Conservation (phyloP, 2,113 vertebrate genomes). For the Nothocercus julius region DNA sequence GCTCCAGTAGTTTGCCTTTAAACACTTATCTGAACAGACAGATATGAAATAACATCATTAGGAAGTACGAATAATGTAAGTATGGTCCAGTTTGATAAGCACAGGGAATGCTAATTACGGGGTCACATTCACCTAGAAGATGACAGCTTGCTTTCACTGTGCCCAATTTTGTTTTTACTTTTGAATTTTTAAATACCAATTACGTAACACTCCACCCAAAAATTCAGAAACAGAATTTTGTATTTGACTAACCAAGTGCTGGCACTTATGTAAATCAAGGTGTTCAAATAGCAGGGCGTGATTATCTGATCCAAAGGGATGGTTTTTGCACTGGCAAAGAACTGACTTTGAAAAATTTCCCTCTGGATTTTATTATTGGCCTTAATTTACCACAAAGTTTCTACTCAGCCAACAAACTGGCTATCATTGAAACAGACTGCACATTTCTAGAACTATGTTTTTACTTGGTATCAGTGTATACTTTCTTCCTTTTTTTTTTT, state of each 20-base stretch:
- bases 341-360: constrained; percentile 15
- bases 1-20: neutral
- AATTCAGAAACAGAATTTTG: constrained; percentile 3
- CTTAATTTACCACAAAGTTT: constrained; percentile 25
- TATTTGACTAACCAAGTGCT: constrained; percentile 24
- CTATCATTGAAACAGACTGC: neutral
- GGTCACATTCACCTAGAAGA: neutral
- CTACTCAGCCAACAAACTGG: constrained; percentile 9
- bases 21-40: neutral
- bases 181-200: constrained; percentile 33
- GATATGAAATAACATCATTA: neutral
- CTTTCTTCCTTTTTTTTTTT: neutral
- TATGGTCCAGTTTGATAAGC: neutral
- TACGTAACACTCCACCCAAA: constrained; percentile 21
- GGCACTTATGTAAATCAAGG: constrained; percentile 24
- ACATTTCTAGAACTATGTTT: constrained; percentile 10
- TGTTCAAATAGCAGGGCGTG: neutral
- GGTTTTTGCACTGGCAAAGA: neutral
- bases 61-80: neutral
- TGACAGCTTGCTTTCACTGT: neutral
- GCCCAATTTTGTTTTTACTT: neutral
- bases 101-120: neutral
- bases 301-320: neutral
- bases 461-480: neutral
- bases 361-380: constrained; percentile 34